These are phyloP conservation scores for Gallinago stenura DNA, from an alignment of 2,797 vertebrate genomes.

Conservation along the genomic window DNA sequence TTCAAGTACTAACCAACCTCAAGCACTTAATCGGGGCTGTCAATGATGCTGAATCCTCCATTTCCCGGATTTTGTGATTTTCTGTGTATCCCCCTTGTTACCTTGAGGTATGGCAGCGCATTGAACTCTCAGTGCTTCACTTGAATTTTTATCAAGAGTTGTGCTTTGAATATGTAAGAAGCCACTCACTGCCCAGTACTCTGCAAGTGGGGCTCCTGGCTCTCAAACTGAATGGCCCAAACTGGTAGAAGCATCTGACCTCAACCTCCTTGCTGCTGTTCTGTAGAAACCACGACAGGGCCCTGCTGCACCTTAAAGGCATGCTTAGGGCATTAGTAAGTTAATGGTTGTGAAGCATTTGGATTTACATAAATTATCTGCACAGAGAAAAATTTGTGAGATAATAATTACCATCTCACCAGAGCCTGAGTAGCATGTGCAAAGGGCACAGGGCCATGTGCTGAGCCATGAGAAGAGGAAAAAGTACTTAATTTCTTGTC, in stretches of 20 bases:
- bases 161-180: not conserved
- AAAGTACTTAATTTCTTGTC: not conserved
- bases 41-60: not conserved
- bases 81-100: not conserved
- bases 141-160: not conserved
- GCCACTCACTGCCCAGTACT: not conserved
- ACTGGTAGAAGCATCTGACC: not conserved
- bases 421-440: not conserved
- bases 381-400: not conserved
- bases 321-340: not conserved
- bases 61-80: not conserved
- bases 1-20: not conserved
- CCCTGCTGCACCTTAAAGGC: not conserved
- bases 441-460: not conserved
- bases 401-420: not conserved
- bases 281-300: not conserved
- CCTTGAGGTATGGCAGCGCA: accelerated
- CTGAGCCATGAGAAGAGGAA: not conserved
- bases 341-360: not conserved
- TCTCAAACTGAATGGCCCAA: not conserved
- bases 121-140: not conserved
- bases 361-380: not conserved
- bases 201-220: not conserved
- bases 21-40: not conserved
- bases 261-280: not conserved